Evolutionary conservation across 2,888 invertebrate genomes (phyloP).

Genomic region (Chouioia cunea): DNA sequence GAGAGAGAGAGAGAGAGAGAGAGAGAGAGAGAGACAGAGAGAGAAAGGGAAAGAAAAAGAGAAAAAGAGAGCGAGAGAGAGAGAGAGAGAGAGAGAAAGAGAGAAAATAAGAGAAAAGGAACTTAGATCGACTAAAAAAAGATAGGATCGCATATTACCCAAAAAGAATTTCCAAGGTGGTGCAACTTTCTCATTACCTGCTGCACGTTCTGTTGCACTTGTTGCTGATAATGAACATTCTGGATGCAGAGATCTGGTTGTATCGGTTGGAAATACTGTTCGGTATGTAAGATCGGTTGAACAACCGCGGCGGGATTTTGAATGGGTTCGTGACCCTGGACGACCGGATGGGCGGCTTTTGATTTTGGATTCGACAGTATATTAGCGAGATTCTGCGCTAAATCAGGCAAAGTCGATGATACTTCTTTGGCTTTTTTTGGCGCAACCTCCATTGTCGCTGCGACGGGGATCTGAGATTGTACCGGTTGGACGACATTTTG

Average conservation of each 20-base stretch:
- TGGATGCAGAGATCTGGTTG: constrained; percentile 59
- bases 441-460: neutral
- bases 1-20: too few species aligned
- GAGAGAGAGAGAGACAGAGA: too few species aligned
- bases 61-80: too few species aligned
- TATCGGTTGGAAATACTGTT: constrained; percentile 65
- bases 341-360: constrained; percentile 59
- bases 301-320: constrained; percentile 44
- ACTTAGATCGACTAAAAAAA: constrained; percentile 16
- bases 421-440: constrained; percentile 63
- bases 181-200: constrained; percentile 48
- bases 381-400: constrained; percentile 66
- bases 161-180: constrained; percentile 44
- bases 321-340: constrained; percentile 55
- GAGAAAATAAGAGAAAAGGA: too few species aligned
- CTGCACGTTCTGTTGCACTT: constrained; percentile 54
- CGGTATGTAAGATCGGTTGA: constrained; percentile 57
- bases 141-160: constrained; percentile 35
- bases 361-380: constrained; percentile 66
- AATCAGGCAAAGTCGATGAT: constrained; percentile 65
- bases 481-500: constrained; percentile 49
- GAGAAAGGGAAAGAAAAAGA: too few species aligned
- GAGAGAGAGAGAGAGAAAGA: too few species aligned
- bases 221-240: constrained; percentile 49
- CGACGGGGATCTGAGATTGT: constrained; percentile 29